These are phyloP conservation scores for Cranoglanis bouderius DNA, from an alignment of 2,113 vertebrate species.

Conservation along the genomic window DNA sequence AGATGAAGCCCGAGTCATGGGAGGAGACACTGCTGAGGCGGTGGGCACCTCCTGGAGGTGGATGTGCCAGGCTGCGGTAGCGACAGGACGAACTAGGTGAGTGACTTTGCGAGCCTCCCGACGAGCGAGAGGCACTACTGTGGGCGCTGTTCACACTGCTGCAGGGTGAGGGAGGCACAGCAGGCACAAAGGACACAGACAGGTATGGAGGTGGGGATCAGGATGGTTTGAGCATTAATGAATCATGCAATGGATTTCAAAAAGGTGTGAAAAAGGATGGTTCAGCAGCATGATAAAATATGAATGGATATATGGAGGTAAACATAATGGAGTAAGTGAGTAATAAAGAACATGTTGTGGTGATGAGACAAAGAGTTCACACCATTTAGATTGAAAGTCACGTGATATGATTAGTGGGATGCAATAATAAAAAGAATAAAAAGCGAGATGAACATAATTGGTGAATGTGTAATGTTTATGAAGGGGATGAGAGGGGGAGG, in stretches of 20 bases:
- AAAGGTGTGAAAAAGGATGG: neutral
- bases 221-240: constrained; percentile 10
- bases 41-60: constrained; percentile 76
- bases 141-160: constrained; percentile 89
- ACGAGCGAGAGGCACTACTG: constrained; percentile 85
- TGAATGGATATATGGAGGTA: neutral
- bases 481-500: constrained; percentile 20
- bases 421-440: constrained; percentile 36
- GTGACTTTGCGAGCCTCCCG: constrained; percentile 80
- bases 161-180: constrained; percentile 57
- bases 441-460: neutral
- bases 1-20: constrained; percentile 95
- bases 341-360: neutral
- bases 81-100: constrained; percentile 87
- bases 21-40: constrained; percentile 97
- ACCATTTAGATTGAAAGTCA: neutral
- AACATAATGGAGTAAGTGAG: neutral
- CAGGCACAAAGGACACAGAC: constrained; percentile 23
- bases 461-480: neutral
- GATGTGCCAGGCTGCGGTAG: constrained; percentile 93
- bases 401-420: constrained; percentile 53
- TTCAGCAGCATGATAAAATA: neutral
- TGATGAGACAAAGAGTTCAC: neutral
- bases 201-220: constrained; percentile 33
- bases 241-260: neutral